Evolutionary conservation across 2,888 invertebrate species (phyloP).

Genomic region (Macrosoma leucophasiata): DNA sequence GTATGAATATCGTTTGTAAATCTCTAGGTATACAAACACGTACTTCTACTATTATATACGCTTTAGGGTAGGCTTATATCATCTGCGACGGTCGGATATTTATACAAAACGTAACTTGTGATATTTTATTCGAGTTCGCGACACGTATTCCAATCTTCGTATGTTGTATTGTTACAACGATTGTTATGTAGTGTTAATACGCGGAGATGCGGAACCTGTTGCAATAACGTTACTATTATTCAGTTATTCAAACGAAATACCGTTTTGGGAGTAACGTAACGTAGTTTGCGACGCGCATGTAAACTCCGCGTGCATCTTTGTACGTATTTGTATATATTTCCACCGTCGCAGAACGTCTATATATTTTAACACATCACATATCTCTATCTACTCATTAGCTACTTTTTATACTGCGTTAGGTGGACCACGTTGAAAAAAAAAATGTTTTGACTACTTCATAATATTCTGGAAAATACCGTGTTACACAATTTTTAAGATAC

Average conservation of each 20-base stretch:
- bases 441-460: constrained; percentile 6
- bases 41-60: constrained; percentile 53
- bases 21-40: constrained; percentile 53
- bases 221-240: too few relatives aligned
- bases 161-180: too few relatives aligned
- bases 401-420: constrained; percentile 61
- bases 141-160: too few relatives aligned
- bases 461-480: too few relatives aligned
- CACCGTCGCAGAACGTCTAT: constrained; percentile 34
- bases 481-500: too few relatives aligned
- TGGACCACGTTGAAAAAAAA: constrained; percentile 49
- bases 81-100: constrained; percentile 38
- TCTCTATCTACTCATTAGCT: constrained; percentile 65
- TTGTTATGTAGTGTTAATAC: too few relatives aligned
- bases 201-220: too few relatives aligned
- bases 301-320: too few relatives aligned
- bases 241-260: too few relatives aligned
- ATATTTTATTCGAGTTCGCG: constrained; percentile 25
- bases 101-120: constrained; percentile 30
- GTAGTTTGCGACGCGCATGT: too few relatives aligned
- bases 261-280: too few relatives aligned
- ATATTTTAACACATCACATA: constrained; percentile 69
- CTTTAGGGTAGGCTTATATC: constrained; percentile 57
- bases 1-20: constrained; percentile 51
- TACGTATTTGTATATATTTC: constrained; percentile 30